These are phyloP conservation scores for Diplolepis rosae DNA, from an alignment of 2,888 invertebrate genomes.

Conservation along the genomic window DNA sequence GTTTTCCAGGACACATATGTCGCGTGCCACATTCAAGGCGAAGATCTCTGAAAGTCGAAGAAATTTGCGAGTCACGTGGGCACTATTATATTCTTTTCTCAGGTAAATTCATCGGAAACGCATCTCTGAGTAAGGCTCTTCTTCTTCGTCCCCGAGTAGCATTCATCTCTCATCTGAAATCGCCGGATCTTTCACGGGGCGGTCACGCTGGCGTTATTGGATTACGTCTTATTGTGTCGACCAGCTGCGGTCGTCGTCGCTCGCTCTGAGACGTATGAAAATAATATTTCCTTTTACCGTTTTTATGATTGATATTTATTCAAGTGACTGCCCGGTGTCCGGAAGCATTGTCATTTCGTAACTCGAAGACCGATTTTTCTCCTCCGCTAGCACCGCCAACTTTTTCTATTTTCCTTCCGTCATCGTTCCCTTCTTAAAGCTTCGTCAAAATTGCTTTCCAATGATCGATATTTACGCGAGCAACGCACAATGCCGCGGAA, in stretches of 20 bases:
- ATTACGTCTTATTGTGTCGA: slow-evolving; percentile 57
- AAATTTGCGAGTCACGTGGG: slow-evolving; percentile 23
- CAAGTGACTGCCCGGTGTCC: slow-evolving; percentile 61
- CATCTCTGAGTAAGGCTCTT: slow-evolving; percentile 13
- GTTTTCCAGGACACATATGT: background rate
- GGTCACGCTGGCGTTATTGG: slow-evolving; percentile 63
- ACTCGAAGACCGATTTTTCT: slow-evolving; percentile 48
- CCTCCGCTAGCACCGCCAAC: slow-evolving; percentile 28
- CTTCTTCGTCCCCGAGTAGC: slow-evolving; percentile 33
- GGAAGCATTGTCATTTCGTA: slow-evolving; percentile 44
- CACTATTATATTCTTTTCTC: slow-evolving; percentile 35
- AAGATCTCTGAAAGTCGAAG: background rate
- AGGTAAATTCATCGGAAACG: slow-evolving; percentile 36
- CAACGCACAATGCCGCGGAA: slow-evolving; percentile 5
- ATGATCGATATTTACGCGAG: slow-evolving; percentile 38
- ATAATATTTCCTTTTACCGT: slow-evolving; percentile 67
- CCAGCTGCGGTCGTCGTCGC: slow-evolving; percentile 46
- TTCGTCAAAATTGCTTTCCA: slow-evolving; percentile 32
- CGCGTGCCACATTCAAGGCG: slow-evolving; percentile 9
- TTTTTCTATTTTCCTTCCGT: slow-evolving; percentile 29
- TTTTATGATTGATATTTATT: slow-evolving; percentile 72
- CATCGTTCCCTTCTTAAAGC: slow-evolving; percentile 32
- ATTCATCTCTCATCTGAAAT: slow-evolving; percentile 44
- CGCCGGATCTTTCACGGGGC: slow-evolving; percentile 56
- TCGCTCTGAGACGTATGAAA: slow-evolving; percentile 59